Percentiles rank a stretch among this genome's conserved stretches.
Evolutionary conservation across 2,113 vertebrate species (phyloP).

Genomic region (Salvelinus sp.): DNA sequence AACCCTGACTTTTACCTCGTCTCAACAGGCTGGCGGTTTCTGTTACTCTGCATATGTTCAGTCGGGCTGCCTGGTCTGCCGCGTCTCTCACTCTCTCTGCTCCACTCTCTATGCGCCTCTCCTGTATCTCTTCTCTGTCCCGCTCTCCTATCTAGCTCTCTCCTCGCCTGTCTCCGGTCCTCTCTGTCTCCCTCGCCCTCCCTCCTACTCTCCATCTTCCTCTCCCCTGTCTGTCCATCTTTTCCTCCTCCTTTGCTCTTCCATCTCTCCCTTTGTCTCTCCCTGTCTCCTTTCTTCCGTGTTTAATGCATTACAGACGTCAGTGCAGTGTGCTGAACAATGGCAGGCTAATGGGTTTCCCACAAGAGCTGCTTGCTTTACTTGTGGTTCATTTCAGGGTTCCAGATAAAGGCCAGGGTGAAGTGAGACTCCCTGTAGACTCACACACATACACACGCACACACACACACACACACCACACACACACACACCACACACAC

Average conservation of each 20-base stretch:
- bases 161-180: neutral
- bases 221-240: neutral
- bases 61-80: conserved; percentile 24
- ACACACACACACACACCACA: neutral
- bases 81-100: conserved; percentile 28
- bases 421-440: conserved; percentile 14
- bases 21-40: conserved; percentile 49
- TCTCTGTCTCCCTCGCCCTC: neutral
- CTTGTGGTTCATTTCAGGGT: neutral
- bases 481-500: neutral
- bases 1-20: conserved; percentile 46
- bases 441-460: conserved; percentile 9
- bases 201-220: conserved; percentile 3
- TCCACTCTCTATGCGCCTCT: conserved; percentile 32
- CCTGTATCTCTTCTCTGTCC: conserved; percentile 12
- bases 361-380: conserved; percentile 51
- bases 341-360: conserved; percentile 55
- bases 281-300: neutral
- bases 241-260: neutral
- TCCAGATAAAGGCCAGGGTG: neutral
- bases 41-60: conserved; percentile 42
- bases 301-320: conserved; percentile 55
- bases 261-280: neutral
- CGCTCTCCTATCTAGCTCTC: neutral
- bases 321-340: conserved; percentile 46